These are phyloP conservation scores for Hyppa rectilinea DNA, from an alignment of 2,888 invertebrate species.

Conservation along the genomic window DNA sequence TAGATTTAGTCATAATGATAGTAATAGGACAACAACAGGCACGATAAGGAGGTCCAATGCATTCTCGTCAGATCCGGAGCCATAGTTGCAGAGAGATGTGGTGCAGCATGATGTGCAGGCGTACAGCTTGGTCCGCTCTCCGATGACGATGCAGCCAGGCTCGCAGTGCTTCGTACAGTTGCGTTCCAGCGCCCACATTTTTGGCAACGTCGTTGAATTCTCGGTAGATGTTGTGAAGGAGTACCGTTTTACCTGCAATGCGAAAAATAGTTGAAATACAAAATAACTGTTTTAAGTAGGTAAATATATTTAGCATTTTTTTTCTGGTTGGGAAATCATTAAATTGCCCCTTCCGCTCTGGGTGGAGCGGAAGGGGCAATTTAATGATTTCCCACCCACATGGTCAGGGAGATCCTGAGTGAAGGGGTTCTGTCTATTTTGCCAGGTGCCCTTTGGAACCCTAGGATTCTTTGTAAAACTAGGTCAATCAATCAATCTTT, in stretches of 20 bases:
- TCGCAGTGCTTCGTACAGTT: slow-evolving; percentile 96
- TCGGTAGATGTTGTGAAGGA: slow-evolving; percentile 96
- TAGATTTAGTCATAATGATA: slow-evolving; percentile 59
- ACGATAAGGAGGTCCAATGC: slow-evolving; percentile 44
- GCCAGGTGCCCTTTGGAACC: no score
- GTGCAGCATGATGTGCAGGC: slow-evolving; percentile 97
- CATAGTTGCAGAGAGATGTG: slow-evolving; percentile 94
- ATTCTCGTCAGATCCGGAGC: slow-evolving; percentile 86
- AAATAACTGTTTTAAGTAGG: slow-evolving; percentile 18
- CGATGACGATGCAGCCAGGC: slow-evolving; percentile 96
- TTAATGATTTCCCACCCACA: background rate
- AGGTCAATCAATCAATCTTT: no score
- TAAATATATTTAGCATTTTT: slow-evolving; percentile 10
- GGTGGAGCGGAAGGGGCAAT: no score
- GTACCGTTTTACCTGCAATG: slow-evolving; percentile 93
- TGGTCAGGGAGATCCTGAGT: background rate
- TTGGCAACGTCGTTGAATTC: slow-evolving; percentile 93
- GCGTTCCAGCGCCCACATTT: slow-evolving; percentile 96
- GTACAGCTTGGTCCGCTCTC: slow-evolving; percentile 96
- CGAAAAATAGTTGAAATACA: slow-evolving; percentile 5
- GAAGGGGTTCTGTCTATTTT: background rate
- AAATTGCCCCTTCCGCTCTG: no score
- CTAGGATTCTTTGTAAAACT: background rate
- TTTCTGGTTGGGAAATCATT: no score
- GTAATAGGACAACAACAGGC: slow-evolving; percentile 35